Conservation (phyloP, 2,888 invertebrate species). For the Habroteleia sp. region DNA sequence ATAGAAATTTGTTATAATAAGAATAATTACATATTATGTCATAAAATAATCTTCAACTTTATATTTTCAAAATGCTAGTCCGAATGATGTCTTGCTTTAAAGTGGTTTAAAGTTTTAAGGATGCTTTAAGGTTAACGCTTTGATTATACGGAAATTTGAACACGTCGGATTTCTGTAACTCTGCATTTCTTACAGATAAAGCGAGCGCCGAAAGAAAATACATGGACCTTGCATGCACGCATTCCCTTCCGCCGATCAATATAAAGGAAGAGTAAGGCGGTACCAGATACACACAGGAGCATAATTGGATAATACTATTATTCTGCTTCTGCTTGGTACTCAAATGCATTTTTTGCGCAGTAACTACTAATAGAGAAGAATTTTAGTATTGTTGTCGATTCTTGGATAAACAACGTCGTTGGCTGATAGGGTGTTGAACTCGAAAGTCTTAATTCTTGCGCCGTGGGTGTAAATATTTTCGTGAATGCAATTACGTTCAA, state of each 20-base stretch:
- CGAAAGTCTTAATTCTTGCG: not conserved
- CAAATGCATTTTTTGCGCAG: constrained; percentile 33
- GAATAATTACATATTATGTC: too few relatives aligned
- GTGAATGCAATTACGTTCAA: constrained; percentile 9
- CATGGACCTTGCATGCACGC: constrained; percentile 27
- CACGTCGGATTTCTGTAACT: constrained; percentile 25
- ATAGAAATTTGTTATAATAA: too few relatives aligned
- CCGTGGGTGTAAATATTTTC: constrained; percentile 14
- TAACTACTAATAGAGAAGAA: constrained; percentile 12
- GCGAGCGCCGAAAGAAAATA: constrained; percentile 31
- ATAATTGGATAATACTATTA: constrained; percentile 44
- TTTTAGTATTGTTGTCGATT: constrained; percentile 2
- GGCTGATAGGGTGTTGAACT: constrained; percentile 3
- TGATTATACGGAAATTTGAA: constrained; percentile 27
- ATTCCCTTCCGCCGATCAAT: constrained; percentile 38
- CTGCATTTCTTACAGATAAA: constrained; percentile 41
- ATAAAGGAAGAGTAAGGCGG: constrained; percentile 39
- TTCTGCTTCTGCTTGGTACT: constrained; percentile 5
- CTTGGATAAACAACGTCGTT: not conserved
- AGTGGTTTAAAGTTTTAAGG: too few relatives aligned
- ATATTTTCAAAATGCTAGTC: too few relatives aligned
- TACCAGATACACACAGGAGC: constrained; percentile 36
- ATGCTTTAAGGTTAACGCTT: not conserved
- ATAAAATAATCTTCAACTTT: too few relatives aligned
- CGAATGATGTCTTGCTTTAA: too few relatives aligned